phyloP scores from a whole-genome alignment of 2,113 vertebrate genomes.

The Danio rerio region DNA sequence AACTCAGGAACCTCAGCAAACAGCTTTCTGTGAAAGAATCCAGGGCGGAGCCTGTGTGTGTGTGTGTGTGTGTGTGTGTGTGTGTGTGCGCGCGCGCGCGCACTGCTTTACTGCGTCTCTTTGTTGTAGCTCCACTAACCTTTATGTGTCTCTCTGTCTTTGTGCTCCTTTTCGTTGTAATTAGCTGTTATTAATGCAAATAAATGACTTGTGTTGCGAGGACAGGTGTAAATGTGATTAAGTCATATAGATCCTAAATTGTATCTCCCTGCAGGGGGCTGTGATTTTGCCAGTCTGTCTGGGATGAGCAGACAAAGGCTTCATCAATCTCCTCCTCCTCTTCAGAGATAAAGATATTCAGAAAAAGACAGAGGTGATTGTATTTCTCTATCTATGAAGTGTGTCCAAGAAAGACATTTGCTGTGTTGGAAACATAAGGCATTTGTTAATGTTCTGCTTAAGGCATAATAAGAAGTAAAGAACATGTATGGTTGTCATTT shows the following conservation, averaged over 20 bases:
- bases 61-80: conserved; percentile 8
- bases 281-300: conserved; percentile 50
- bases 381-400: conserved; percentile 10
- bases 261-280: not conserved
- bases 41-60: conserved; percentile 64
- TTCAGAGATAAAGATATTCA: conserved; percentile 30
- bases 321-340: conserved; percentile 44
- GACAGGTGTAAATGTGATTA: not conserved
- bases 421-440: not conserved
- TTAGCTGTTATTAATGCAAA: not conserved
- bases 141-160: conserved; percentile 32
- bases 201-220: not conserved
- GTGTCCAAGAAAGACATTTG: not conserved
- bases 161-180: not conserved
- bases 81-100: no score
- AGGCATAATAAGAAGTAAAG: not conserved
- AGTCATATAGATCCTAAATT: not conserved
- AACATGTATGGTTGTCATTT: not conserved
- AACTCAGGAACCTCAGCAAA: conserved; percentile 72
- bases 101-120: conserved; percentile 51
- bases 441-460: not conserved
- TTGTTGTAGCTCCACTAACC: conserved; percentile 70
- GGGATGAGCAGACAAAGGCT: conserved; percentile 65
- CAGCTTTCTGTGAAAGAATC: conserved; percentile 69
- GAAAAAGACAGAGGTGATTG: not conserved